Conservation (phyloP, 2,797 vertebrate genomes). For the Hippoglossus hippoglossus region DNA sequence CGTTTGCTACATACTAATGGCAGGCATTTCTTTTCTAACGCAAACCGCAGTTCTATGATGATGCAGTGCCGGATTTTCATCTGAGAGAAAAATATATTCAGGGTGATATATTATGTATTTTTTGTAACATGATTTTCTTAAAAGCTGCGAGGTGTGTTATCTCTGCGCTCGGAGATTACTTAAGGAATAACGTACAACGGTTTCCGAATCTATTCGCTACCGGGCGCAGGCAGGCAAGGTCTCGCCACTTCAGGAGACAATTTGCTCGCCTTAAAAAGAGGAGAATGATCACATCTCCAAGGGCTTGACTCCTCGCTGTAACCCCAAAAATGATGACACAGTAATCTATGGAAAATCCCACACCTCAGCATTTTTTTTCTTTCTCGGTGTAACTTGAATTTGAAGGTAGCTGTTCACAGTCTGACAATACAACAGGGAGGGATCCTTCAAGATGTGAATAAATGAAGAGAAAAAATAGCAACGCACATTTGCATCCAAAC, state of each 20-base stretch:
- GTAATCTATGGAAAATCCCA: conserved; percentile 62
- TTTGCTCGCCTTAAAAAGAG: conserved; percentile 67
- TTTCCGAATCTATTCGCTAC: conserved; percentile 38
- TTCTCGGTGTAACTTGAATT: conserved; percentile 56
- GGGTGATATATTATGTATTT: neutral
- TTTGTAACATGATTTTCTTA: conserved; percentile 9
- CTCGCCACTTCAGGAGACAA: conserved; percentile 50
- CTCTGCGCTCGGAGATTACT: conserved; percentile 22
- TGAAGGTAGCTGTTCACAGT: conserved; percentile 51
- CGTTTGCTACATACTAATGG: conserved; percentile 19
- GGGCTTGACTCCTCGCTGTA: conserved; percentile 71
- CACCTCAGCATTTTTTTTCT: conserved; percentile 67
- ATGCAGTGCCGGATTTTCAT: conserved; percentile 3
- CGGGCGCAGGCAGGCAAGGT: conserved; percentile 25
- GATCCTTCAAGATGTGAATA: conserved; percentile 21
- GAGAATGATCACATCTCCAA: conserved; percentile 74
- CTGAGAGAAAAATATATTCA: neutral
- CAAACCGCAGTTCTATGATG: neutral
- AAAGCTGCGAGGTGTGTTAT: conserved; percentile 13
- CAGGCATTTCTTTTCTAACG: conserved; percentile 14
- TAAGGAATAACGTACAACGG: conserved; percentile 30
- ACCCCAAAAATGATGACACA: conserved; percentile 76
- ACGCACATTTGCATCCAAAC: conserved; percentile 9
- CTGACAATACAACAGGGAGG: conserved; percentile 40
- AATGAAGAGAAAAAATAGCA: neutral